Evolutionary conservation across 2,113 vertebrate species (phyloP).

Genomic region (Spheniscus mendiculus): DNA sequence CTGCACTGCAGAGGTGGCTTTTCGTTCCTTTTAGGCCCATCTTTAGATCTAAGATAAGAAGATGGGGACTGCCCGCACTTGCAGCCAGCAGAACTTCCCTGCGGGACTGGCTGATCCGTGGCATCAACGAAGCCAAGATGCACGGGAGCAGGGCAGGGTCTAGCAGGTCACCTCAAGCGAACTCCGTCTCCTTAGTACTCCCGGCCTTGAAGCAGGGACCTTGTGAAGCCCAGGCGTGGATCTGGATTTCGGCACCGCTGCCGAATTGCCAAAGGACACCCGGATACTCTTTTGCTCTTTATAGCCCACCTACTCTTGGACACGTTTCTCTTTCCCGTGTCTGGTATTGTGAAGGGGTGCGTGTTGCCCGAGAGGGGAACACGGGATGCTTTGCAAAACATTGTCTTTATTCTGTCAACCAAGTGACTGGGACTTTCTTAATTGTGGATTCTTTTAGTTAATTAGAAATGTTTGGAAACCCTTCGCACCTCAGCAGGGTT

Average conservation of each 20-base stretch:
- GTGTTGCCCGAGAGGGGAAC: background rate
- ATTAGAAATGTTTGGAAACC: background rate
- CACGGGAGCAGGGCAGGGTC: fast-evolving
- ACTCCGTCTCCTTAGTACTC: fast-evolving
- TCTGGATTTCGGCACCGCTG: background rate
- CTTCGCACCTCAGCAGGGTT: constrained; percentile 23
- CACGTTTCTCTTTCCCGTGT: fast-evolving
- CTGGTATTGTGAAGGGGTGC: background rate
- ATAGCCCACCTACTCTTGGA: fast-evolving
- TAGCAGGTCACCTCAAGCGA: background rate
- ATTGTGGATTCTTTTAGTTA: constrained; percentile 26
- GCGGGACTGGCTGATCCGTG: fast-evolving
- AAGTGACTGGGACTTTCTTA: background rate
- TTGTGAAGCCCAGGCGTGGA: fast-evolving
- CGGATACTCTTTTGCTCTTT: fast-evolving
- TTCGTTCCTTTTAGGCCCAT: background rate
- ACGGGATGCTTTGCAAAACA: background rate
- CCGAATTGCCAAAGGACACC: fast-evolving
- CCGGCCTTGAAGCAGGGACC: background rate
- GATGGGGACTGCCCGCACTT: fast-evolving
- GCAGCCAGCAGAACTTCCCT: background rate
- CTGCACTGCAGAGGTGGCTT: background rate
- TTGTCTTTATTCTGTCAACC: background rate
- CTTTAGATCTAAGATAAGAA: fast-evolving
- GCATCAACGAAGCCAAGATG: fast-evolving